A percentile compares a stretch with the other conserved stretches of the same genome.
These are phyloP conservation scores for Encarsia formosa DNA, from an alignment of 2,888 invertebrate species.

Conservation along the genomic window DNA sequence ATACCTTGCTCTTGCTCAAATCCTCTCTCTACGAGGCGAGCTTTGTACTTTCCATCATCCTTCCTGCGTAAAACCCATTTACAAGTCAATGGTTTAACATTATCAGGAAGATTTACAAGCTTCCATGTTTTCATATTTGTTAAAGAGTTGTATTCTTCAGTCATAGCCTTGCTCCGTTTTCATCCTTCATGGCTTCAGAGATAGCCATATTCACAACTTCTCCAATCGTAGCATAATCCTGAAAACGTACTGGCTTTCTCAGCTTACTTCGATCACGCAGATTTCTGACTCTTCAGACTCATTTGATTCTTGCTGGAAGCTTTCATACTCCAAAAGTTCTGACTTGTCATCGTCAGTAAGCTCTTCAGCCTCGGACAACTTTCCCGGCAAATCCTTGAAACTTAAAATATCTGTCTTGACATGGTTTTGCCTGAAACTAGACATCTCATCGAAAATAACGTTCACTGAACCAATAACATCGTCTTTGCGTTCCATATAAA, in stretches of 20 bases:
- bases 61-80: conserved; percentile 29
- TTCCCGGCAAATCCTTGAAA: neutral
- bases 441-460: conserved; percentile 18
- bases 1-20: conserved; percentile 33
- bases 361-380: neutral
- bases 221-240: conserved; percentile 11
- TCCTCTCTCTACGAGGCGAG: conserved; percentile 31
- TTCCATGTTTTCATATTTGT: conserved; percentile 32
- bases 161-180: conserved; percentile 28
- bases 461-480: conserved; percentile 20
- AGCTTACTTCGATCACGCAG: neutral
- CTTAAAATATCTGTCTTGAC: neutral
- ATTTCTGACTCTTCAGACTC: neutral
- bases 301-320: neutral
- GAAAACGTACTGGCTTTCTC: neutral
- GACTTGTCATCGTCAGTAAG: neutral
- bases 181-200: conserved; percentile 31
- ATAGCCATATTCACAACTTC: conserved; percentile 29
- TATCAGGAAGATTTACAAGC: conserved; percentile 27
- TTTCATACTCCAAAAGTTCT: no score
- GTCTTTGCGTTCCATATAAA: conserved; percentile 12
- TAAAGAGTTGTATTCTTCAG: conserved; percentile 27
- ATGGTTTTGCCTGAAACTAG: neutral
- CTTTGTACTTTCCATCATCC: conserved; percentile 30
- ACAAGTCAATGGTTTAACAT: conserved; percentile 29